These are phyloP conservation scores for Jordanella pulchra DNA, from an alignment of 2,797 vertebrate genomes.

Conservation along the genomic window DNA sequence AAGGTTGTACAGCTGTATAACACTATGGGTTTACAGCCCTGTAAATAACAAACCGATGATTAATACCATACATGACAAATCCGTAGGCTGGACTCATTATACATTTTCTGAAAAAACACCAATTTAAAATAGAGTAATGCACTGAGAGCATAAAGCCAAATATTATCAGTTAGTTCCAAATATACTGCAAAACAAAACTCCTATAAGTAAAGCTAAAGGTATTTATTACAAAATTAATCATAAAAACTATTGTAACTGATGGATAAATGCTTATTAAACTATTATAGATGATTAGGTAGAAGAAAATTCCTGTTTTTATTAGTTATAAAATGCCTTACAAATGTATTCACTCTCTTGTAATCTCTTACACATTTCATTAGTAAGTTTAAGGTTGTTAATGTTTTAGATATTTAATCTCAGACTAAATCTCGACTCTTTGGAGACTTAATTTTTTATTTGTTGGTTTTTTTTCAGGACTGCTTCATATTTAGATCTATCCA, in stretches of 20 bases:
- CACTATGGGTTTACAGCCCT: conserved; percentile 8
- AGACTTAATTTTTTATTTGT: background rate
- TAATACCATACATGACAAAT: conserved; percentile 21
- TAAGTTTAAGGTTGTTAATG: background rate
- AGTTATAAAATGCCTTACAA: conserved; percentile 17
- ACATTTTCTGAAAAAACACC: conserved; percentile 19
- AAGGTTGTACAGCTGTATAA: conserved; percentile 31
- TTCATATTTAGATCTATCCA: background rate
- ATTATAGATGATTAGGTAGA: conserved; percentile 51
- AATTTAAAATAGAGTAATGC: conserved; percentile 1
- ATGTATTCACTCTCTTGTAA: background rate
- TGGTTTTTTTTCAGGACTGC: background rate
- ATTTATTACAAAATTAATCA: conserved; percentile 25
- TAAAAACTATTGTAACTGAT: conserved; percentile 47
- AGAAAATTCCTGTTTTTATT: conserved; percentile 52
- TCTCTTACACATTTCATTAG: background rate
- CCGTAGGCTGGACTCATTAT: conserved; percentile 28
- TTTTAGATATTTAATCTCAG: background rate
- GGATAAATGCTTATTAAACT: conserved; percentile 47
- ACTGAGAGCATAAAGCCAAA: conserved; percentile 16
- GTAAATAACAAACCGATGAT: conserved; percentile 23
- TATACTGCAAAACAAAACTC: conserved; percentile 9
- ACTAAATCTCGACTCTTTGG: background rate
- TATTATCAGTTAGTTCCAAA: conserved; percentile 9
- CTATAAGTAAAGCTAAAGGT: conserved; percentile 19